Evolutionary conservation across 2,888 invertebrate species (phyloP).

Genomic region (Eristalis pertinax): DNA sequence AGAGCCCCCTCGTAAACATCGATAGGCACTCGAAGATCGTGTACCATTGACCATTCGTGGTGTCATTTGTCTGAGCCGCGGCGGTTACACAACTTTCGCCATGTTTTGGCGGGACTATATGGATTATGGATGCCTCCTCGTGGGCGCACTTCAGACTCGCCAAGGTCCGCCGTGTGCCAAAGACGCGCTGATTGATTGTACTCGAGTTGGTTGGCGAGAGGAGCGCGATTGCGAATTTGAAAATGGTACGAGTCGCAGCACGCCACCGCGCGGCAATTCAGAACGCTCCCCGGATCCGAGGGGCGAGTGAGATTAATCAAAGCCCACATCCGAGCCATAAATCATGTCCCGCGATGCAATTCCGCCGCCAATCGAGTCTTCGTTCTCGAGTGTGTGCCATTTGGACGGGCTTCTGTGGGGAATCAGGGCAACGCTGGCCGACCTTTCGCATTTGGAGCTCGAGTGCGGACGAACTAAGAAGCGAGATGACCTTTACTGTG

Average conservation of each 20-base stretch:
- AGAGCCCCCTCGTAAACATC: slow-evolving; percentile 27
- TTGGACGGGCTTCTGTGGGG: not conserved
- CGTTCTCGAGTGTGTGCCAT: not conserved
- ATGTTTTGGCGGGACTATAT: not conserved
- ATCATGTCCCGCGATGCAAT: not conserved
- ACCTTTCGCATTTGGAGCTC: not conserved
- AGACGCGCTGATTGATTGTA: not conserved
- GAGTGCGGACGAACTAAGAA: not conserved
- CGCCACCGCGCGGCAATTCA: not conserved
- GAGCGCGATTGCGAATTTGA: not conserved
- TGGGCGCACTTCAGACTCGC: not conserved
- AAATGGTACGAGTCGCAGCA: not conserved
- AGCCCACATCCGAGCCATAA: not conserved
- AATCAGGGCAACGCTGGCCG: not conserved
- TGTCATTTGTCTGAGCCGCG: not conserved
- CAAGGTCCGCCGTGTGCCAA: not conserved
- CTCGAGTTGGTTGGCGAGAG: not conserved
- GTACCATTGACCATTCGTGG: not conserved
- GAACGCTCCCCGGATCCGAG: not conserved
- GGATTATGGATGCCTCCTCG: not conserved
- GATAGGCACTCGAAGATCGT: slow-evolving; percentile 10
- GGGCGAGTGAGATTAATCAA: not conserved
- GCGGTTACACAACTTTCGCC: not conserved
- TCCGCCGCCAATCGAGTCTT: not conserved
- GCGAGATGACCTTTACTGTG: not conserved